Base-by-base conservation (phyloP, 2,113 vertebrate species). In the Anseranas semipalmata region DNA sequence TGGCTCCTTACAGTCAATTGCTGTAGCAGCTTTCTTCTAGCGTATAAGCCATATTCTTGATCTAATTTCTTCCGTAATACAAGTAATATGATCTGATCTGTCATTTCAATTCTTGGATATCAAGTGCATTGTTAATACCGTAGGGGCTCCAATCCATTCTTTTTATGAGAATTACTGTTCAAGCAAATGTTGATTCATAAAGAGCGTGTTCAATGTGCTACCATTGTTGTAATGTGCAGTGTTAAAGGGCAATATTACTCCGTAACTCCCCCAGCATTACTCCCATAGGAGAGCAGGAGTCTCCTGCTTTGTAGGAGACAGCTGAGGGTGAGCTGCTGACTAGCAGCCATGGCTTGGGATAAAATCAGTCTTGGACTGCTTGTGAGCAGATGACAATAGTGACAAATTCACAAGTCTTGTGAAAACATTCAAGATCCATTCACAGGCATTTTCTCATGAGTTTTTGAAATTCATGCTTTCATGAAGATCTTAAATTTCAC, bases 401-500 rank as follows among this genome's bases (percentile, higher is more conserved):
- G 74, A 90, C 81, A 82, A 89, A 76, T 85, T 76, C 92, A 27
- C 12, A 0, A 88, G 60, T 43, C 73, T 62, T 56, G 67, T 85
- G 90, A 81, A 94, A 81, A 71, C 73, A 53, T 60, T 72, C 39
- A 16, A 74, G 48, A 58, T 32, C 37, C 43, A 39, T 33, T 84
- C 73, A 17, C 19, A 39, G 63, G 63, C 55, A 0, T 93, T 90
- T 93, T 83, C 82, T 91, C 90, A 19, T 20, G 52, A 85, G 84
- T 55, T 17, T 90, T 68, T 76, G 72, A 87, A 87, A 89, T 72
- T 53, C 65, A 14, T n/a, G 73, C 84, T 80, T 88, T 78, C 2
- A 46, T 73, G 74, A 82, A 56, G 89, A 91, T 87, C 84, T 78
- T 71, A 33, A 72, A 83, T 93, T 96, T 91, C 93, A 50, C 85